Conservation (phyloP, 2,113 vertebrate species). For the Melozone crissalis region DNA sequence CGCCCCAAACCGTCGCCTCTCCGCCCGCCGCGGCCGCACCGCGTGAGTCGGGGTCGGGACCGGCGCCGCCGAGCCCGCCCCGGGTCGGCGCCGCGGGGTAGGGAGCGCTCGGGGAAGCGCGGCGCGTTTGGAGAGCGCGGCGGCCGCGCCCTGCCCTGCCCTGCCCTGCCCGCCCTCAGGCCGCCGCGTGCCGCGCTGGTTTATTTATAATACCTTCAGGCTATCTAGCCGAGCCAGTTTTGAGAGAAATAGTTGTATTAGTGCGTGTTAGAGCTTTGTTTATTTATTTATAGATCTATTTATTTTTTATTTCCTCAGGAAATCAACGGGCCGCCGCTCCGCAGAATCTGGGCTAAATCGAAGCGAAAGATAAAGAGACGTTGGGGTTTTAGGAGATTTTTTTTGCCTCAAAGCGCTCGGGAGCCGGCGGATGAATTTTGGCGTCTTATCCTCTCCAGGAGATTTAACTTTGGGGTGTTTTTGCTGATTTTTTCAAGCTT, state of each 20-base stretch:
- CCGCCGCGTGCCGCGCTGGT: background rate
- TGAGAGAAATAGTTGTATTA: fast-evolving
- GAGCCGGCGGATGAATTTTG: background rate
- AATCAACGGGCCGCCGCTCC: background rate
- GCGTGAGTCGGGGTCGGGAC: background rate
- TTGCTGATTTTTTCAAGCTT: background rate
- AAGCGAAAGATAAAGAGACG: background rate
- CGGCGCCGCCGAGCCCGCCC: background rate
- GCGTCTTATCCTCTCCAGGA: background rate
- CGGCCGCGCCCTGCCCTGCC: background rate
- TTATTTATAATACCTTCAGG: background rate
- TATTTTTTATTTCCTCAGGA: background rate
- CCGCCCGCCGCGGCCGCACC: background rate
- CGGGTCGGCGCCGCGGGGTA: background rate
- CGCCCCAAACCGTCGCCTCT: background rate
- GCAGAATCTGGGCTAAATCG: background rate
- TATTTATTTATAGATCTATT: too few species aligned
- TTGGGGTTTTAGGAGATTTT: background rate
- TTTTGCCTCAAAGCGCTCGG: background rate
- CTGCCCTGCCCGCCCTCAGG: background rate
- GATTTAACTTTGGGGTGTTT: background rate
- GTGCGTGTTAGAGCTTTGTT: background rate
- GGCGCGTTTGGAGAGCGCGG: background rate
- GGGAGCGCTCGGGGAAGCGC: background rate
- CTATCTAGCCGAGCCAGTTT: fast-evolving